Evolutionary conservation across 2,113 vertebrate genomes (phyloP).

Genomic region (Nothobranchius kuhntae): DNA sequence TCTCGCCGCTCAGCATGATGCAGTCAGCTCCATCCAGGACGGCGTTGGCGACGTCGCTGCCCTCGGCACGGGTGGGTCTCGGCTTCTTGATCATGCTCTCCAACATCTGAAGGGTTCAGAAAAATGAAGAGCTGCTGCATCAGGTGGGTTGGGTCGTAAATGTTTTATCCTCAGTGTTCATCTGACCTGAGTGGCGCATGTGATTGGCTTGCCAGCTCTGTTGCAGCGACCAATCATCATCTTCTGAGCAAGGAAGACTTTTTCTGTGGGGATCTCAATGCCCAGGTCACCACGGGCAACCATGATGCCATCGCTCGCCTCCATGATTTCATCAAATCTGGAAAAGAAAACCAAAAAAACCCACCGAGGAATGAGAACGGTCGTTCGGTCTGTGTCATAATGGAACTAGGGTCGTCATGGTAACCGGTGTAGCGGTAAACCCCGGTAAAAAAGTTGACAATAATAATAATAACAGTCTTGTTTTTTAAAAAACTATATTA

Average conservation of each 20-base stretch:
- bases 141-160: no score
- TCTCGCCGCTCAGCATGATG: constrained; percentile 98
- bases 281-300: constrained; percentile 97
- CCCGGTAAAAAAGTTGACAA: no score
- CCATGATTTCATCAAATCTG: constrained; percentile 98
- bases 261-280: constrained; percentile 97
- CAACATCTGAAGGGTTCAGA: constrained; percentile 84
- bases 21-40: constrained; percentile 97
- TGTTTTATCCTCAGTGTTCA: neutral
- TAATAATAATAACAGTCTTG: no score
- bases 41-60: constrained; percentile 95
- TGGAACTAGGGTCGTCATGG: no score
- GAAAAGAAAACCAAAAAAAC: neutral
- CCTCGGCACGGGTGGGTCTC: constrained; percentile 92
- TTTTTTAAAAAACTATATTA: no score
- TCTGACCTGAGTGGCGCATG: constrained; percentile 95
- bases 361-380: neutral
- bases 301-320: constrained; percentile 98
- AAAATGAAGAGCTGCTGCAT: no score
- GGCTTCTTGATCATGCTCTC: constrained; percentile 99
- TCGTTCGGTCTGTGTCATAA: neutral
- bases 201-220: constrained; percentile 94
- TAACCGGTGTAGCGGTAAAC: no score
- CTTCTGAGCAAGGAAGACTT: constrained; percentile 97
- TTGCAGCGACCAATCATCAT: constrained; percentile 99